Conservation (phyloP, 1,140 invertebrate genomes). For the Drosophila orosa region DNA sequence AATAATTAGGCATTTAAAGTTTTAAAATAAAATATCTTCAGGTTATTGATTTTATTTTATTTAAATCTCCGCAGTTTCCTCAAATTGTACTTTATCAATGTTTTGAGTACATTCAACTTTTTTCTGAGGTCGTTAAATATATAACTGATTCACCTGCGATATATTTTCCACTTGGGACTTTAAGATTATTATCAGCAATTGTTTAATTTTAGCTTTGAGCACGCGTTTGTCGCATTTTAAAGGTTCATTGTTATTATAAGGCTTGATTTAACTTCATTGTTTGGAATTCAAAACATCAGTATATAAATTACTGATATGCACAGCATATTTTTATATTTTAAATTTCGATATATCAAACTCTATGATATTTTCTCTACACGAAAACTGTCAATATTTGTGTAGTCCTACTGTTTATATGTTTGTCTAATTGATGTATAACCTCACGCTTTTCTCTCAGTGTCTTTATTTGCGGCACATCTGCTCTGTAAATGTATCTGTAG, state of each 20-base stretch:
- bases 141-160: slow-evolving; percentile 9
- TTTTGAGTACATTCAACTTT: slow-evolving; percentile 1
- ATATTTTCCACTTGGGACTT: not conserved
- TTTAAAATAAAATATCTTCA: not conserved
- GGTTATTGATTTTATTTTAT: not conserved
- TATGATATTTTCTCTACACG: no score
- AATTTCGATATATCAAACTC: no score
- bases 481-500: slow-evolving; percentile 13
- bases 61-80: not conserved
- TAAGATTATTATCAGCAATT: slow-evolving; percentile 18
- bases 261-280: not conserved
- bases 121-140: not conserved
- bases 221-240: slow-evolving; percentile 9
- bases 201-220: slow-evolving; percentile 13
- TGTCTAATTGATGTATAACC: not conserved
- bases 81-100: not conserved
- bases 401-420: not conserved
- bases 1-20: not conserved
- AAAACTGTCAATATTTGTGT: no score
- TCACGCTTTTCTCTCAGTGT: slow-evolving; percentile 7
- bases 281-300: no score
- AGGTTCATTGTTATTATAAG: slow-evolving; percentile 14
- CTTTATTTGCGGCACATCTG: slow-evolving; percentile 11
- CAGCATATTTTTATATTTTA: no score
- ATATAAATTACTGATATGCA: no score